These are phyloP conservation scores for Petrolisthes manimaculis DNA, from an alignment of 2,888 invertebrate genomes.

Conservation along the genomic window DNA sequence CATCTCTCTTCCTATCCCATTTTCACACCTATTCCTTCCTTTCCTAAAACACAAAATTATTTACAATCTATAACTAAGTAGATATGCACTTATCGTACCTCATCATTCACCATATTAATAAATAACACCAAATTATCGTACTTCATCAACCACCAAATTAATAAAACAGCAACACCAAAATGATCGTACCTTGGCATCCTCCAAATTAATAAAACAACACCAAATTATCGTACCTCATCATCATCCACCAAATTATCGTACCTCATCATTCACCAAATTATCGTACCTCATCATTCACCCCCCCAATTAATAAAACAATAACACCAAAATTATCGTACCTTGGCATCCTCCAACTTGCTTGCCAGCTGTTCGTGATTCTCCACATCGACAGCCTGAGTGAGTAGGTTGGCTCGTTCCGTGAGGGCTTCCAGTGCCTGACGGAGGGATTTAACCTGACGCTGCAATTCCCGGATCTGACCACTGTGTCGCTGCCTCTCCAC, in stretches of 20 bases:
- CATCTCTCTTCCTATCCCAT: background rate
- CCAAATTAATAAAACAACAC: background rate
- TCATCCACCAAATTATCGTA: background rate
- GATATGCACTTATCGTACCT: background rate
- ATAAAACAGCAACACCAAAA: no score
- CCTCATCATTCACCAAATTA: background rate
- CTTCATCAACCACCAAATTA: no score
- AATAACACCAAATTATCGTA: no score
- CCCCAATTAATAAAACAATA: background rate
- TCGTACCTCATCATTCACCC: background rate
- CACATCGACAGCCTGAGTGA: slow-evolving; percentile 37
- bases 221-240: background rate
- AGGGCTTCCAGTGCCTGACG: slow-evolving; percentile 55
- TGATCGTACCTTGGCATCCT: background rate
- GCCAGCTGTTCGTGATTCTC: slow-evolving; percentile 29
- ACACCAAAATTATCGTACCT: slow-evolving; percentile 25
- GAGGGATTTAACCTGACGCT: slow-evolving; percentile 59
- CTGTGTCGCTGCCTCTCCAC: slow-evolving; percentile 70
- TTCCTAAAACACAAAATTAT: background rate
- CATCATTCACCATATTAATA: background rate
- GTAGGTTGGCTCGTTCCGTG: slow-evolving; percentile 39
- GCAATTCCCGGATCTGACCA: slow-evolving; percentile 68
- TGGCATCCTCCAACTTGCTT: slow-evolving; percentile 45
- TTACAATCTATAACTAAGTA: background rate
- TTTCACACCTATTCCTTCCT: background rate